A percentile compares a stretch with the other conserved stretches of the same genome.
phyloP scores from a whole-genome alignment of 1,140 invertebrate genomes.

The Lucilia cuprina region DNA sequence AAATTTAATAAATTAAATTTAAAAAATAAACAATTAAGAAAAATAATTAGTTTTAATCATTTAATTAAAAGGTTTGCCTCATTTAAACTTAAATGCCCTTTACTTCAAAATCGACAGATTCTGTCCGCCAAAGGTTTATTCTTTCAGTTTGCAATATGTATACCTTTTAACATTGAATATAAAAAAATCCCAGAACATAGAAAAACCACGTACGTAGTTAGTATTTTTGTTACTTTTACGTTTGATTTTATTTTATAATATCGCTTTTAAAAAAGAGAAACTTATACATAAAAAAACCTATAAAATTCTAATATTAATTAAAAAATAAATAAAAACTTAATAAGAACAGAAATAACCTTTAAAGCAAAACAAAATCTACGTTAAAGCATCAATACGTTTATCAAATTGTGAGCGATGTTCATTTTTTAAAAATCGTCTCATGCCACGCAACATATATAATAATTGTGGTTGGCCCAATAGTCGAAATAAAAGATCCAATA shows the following conservation, averaged over 20 bases:
- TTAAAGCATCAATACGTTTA: conserved; percentile 40
- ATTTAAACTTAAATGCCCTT: too few species aligned
- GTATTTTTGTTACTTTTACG: too few species aligned
- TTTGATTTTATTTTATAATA: not conserved
- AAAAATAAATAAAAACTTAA: not conserved
- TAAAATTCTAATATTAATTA: not conserved
- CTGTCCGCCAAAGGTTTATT: too few species aligned
- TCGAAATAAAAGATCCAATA: conserved; percentile 65
- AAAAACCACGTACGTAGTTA: too few species aligned
- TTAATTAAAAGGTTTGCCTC: too few species aligned
- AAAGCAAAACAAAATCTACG: not conserved
- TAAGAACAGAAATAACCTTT: not conserved
- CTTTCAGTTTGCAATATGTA: too few species aligned
- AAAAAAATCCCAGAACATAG: too few species aligned
- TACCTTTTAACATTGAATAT: too few species aligned
- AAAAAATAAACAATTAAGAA: too few species aligned
- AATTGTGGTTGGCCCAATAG: conserved; percentile 64
- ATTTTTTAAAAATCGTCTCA: conserved; percentile 68
- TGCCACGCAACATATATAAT: conserved; percentile 70
- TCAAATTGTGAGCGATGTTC: conserved; percentile 67
- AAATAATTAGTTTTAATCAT: too few species aligned
- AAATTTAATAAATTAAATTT: too few species aligned
- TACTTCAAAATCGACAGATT: too few species aligned
- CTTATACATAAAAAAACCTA: not conserved
- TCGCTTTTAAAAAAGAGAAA: not conserved